phyloP scores from a whole-genome alignment of 2,888 invertebrate genomes.

The Troides aeacus region DNA sequence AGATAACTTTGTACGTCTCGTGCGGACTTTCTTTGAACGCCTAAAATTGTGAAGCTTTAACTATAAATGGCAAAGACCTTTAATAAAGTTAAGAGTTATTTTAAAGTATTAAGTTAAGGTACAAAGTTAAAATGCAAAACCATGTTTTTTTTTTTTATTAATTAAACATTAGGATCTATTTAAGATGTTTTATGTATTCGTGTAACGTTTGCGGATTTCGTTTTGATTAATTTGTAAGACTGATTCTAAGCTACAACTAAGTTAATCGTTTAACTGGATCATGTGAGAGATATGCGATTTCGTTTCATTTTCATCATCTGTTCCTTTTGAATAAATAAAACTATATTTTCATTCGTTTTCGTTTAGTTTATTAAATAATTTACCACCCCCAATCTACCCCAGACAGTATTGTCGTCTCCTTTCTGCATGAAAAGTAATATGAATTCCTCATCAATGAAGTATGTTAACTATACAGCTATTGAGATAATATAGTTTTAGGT shows the following conservation, averaged over 20 bases:
- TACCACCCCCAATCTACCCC: too few relatives aligned
- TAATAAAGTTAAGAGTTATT: constrained; percentile 31
- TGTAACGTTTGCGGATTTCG: constrained; percentile 18
- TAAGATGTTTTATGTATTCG: not conserved
- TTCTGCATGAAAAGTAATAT: too few relatives aligned
- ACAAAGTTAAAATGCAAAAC: constrained; percentile 25
- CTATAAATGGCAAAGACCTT: constrained; percentile 65
- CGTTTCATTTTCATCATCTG: not conserved
- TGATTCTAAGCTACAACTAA: constrained; percentile 30
- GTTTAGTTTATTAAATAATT: too few relatives aligned
- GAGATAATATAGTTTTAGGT: too few relatives aligned
- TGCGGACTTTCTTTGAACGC: constrained; percentile 40
- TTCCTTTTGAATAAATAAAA: not conserved
- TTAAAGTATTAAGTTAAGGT: constrained; percentile 25
- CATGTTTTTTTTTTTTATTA: constrained; percentile 11
- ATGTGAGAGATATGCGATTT: not conserved
- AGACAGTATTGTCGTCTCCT: too few relatives aligned
- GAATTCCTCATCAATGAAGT: too few relatives aligned
- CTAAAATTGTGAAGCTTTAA: constrained; percentile 73
- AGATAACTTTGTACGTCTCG: not conserved
- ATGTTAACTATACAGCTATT: too few relatives aligned
- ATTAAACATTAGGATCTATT: not conserved
- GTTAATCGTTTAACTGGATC: not conserved
- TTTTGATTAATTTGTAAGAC: constrained; percentile 36
- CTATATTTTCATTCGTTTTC: too few relatives aligned